phyloP scores from a whole-genome alignment of 2,113 vertebrate species.

The Pongo pygmaeus region DNA sequence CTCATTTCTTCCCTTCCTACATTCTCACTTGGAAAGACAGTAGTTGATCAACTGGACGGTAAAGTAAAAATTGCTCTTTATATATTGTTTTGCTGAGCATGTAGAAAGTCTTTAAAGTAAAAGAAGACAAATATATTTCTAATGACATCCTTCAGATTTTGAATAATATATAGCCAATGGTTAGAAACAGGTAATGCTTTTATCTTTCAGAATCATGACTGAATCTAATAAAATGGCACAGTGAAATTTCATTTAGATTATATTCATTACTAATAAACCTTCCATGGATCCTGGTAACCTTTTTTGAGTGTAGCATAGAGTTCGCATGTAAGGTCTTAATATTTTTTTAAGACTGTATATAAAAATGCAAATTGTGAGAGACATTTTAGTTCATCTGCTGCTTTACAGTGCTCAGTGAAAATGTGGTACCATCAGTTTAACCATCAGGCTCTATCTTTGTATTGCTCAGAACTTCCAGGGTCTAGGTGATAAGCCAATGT shows the following conservation, averaged over 20 bases:
- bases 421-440: not conserved
- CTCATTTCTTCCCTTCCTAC: not conserved
- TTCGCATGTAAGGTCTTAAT: not conserved
- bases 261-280: not conserved
- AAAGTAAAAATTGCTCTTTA: not conserved
- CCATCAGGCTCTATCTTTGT: not conserved
- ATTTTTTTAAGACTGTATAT: not conserved
- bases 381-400: not conserved
- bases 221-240: not conserved
- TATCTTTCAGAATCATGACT: not conserved
- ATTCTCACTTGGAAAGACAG: not conserved
- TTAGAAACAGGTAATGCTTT: constrained; percentile 16
- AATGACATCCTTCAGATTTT: not conserved
- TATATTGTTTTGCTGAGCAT: not conserved
- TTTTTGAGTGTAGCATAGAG: not conserved
- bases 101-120: not conserved
- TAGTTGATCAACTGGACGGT: not conserved
- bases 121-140: not conserved
- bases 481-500: not conserved
- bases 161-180: not conserved
- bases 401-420: not conserved
- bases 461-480: not conserved
- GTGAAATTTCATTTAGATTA: constrained; percentile 11
- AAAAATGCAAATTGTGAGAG: not conserved
- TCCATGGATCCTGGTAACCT: not conserved